Base-by-base conservation (phyloP, 2,888 invertebrate genomes). In the Acanthosepion esculentum region DNA sequence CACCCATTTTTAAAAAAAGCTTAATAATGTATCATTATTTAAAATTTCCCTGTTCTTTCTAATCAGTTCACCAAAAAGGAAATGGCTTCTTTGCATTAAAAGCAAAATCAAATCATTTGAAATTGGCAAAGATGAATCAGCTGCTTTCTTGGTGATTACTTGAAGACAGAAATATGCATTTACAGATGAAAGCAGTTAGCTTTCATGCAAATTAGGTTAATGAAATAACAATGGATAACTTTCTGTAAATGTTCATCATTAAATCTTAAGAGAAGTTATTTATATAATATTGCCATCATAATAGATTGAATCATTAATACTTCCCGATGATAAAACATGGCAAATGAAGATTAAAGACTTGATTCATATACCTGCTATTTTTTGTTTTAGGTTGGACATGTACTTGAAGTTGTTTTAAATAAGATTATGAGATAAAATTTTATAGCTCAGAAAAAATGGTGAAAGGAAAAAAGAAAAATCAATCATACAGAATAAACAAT, bases 131-230 rank as follows among this genome's bases (percentile, higher is more conserved):
- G 18, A 78, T 18, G n/a, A 78, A 78, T 78, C n/a, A 18, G 18
- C 78, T 78, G 78, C 78, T 78, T 78, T 78, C n/a, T 78, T 18
- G 10, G 12, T 78, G 78, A 78, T 78, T 78, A n/a, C 78, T 78
- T 15, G 15, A 78, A 78, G 78, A 78, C 12, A n/a, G n/a, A 78
- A n/a, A 78, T 78, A n/a, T 8, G 78, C 78, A 78, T n/a, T 78
- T 78, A 33, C n/a, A 33, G n/a, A 78, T 78, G 78, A n/a, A 78
- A n/a, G 78, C 78, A 29, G 29, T 78, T 78, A n/a, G 78, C 78
- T 78, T 78, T 78, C n/a, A 78, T 78, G 78, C n/a, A 78, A 78
- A 78, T 78, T 78, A 78, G 78, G 78, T 78, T 78, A n/a, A 78
- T 78, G 78, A 78, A 78, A 78, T 78, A 78, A 78, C 15, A 78